Conservation (phyloP, 2,113 vertebrate species). For the Hiodon alosoides region DNA sequence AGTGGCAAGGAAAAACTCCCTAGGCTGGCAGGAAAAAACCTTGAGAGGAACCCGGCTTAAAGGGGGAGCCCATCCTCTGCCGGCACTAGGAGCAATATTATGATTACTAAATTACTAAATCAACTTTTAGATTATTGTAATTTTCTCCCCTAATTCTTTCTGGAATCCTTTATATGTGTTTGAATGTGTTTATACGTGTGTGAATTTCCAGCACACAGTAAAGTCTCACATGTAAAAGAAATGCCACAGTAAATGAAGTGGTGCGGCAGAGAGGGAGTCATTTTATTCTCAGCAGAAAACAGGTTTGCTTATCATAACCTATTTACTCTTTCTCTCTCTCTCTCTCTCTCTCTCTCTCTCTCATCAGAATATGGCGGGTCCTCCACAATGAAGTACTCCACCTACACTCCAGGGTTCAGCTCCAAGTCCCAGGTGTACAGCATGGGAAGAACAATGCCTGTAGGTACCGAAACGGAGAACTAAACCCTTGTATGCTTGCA, state of each 20-base stretch:
- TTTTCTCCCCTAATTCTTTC: no score
- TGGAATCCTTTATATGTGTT: no score
- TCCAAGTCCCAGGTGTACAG: constrained; percentile 57
- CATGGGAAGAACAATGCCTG: constrained; percentile 50
- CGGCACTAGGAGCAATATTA: background rate
- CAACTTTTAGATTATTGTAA: no score
- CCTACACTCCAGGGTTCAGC: constrained; percentile 53
- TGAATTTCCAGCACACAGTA: background rate
- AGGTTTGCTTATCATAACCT: background rate
- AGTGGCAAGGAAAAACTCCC: no score
- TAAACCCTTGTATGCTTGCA: background rate
- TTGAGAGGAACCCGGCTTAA: no score
- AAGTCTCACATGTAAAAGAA: background rate
- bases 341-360: constrained; percentile 11
- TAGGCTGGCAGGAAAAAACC: no score
- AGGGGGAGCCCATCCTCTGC: no score
- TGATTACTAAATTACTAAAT: background rate
- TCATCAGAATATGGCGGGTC: constrained; percentile 46
- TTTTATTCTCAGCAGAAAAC: background rate
- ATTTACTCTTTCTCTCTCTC: constrained; percentile 3
- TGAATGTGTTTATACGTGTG: no score
- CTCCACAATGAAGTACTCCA: constrained; percentile 34
- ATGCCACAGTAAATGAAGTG: background rate
- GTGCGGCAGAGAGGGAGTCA: background rate
- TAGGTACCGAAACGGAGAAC: constrained; percentile 42